phyloP scores from a whole-genome alignment of 2,113 vertebrate genomes.

The Serilophus lunatus region DNA sequence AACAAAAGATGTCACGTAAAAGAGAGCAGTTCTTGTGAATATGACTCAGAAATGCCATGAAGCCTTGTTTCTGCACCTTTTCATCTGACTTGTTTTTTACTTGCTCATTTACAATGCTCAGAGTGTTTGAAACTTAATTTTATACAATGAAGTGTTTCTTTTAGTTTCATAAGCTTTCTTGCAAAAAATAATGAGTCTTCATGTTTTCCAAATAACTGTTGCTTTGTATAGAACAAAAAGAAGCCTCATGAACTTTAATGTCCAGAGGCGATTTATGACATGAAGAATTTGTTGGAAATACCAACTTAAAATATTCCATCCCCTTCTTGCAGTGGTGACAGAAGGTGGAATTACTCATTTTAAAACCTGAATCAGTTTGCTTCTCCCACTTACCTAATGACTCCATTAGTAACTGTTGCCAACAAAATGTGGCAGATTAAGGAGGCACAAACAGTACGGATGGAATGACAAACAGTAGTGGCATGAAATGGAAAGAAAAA shows the following conservation, averaged over 20 bases:
- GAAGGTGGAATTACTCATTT: not conserved
- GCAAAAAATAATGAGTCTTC: not conserved
- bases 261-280: not conserved
- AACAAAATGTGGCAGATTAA: not conserved
- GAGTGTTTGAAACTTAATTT: not conserved
- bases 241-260: fast-evolving
- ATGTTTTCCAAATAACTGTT: not conserved
- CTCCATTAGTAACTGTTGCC: not conserved
- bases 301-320: not conserved
- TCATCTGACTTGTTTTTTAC: not conserved
- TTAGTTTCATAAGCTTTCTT: not conserved
- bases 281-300: not conserved
- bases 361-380: not conserved
- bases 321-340: not conserved
- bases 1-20: not conserved
- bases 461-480: not conserved
- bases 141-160: not conserved
- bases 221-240: not conserved
- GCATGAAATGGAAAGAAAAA: not conserved
- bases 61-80: not conserved
- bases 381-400: not conserved
- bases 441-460: not conserved
- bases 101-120: not conserved
- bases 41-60: not conserved
- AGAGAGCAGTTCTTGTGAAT: not conserved